Conservation (phyloP, 2,888 invertebrate genomes). For the Drosophila mettleri region DNA sequence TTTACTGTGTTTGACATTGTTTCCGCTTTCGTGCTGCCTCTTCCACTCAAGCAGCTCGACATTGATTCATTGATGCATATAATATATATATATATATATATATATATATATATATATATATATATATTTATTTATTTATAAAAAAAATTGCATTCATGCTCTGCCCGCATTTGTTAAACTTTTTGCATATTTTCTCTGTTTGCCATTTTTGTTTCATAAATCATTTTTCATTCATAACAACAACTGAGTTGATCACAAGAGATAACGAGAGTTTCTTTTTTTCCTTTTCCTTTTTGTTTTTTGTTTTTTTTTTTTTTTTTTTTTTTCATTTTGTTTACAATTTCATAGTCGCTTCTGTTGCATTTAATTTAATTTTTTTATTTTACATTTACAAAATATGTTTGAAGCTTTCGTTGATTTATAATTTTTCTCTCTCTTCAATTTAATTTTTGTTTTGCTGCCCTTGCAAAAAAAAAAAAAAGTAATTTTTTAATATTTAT, state of each 20-base stretch:
- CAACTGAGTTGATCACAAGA: constrained; percentile 80
- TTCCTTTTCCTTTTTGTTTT: constrained; percentile 32
- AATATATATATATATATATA: constrained; percentile 23
- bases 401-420: constrained; percentile 54
- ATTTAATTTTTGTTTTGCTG: constrained; percentile 12
- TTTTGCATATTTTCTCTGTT: constrained; percentile 10
- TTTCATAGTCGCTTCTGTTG: constrained; percentile 38
- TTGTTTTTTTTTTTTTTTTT: constrained; percentile 37
- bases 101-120: no score
- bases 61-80: background rate
- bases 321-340: constrained; percentile 26
- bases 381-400: constrained; percentile 56
- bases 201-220: constrained; percentile 13
- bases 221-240: constrained; percentile 69
- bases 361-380: constrained; percentile 31
- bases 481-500: background rate
- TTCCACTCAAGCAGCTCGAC: constrained; percentile 11
- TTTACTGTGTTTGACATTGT: constrained; percentile 45
- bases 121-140: no score
- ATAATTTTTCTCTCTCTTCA: constrained; percentile 5
- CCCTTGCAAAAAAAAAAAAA: constrained; percentile 23
- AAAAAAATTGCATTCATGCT: constrained; percentile 39
- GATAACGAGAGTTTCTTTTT: constrained; percentile 73
- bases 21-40: constrained; percentile 12
- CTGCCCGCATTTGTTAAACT: constrained; percentile 3